Conservation (phyloP, 1,140 invertebrate species). For the Brachystomella parvula region DNA sequence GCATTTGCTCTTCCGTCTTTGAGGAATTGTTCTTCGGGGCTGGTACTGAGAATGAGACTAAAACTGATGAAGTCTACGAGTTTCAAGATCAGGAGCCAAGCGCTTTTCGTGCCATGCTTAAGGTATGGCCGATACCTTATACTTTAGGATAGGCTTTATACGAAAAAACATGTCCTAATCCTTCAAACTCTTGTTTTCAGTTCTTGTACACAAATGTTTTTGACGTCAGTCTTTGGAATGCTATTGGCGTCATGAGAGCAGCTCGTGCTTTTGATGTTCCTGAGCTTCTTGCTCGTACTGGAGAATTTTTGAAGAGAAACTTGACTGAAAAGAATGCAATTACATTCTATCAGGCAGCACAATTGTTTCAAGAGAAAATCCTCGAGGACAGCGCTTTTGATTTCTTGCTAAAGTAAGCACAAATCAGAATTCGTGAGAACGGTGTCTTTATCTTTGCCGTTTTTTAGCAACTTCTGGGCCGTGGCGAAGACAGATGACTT, state of each 20-base stretch:
- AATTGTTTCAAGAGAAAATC: not conserved
- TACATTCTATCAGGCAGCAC: slow-evolving; percentile 14
- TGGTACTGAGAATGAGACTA: not conserved
- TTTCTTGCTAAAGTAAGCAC: slow-evolving; percentile 2
- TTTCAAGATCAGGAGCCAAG: slow-evolving; percentile 6
- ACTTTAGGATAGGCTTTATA: not conserved
- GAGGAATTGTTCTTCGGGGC: slow-evolving; percentile 9
- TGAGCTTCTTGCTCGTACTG: not conserved
- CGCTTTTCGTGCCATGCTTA: slow-evolving; percentile 8
- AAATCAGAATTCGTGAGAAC: not conserved
- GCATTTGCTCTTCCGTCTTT: slow-evolving; percentile 9
- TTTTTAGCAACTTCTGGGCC: slow-evolving; percentile 12
- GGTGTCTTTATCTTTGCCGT: no score
- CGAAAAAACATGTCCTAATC: not conserved
- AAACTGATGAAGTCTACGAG: slow-evolving; percentile 7
- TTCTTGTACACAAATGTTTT: slow-evolving; percentile 11
- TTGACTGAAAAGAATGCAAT: slow-evolving; percentile 12
- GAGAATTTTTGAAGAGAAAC: slow-evolving; percentile 11
- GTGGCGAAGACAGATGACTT: slow-evolving; percentile 12
- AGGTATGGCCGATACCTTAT: not conserved
- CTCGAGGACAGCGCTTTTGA: slow-evolving; percentile 1
- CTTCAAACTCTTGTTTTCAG: not conserved
- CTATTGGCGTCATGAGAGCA: slow-evolving; percentile 10
- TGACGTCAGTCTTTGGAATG: slow-evolving; percentile 13
- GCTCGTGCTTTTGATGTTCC: slow-evolving; percentile 9